A percentile compares a stretch with the other conserved stretches of the same genome.
These are phyloP conservation scores for Acleris emargana DNA, from an alignment of 2,888 invertebrate species.

Conservation along the genomic window DNA sequence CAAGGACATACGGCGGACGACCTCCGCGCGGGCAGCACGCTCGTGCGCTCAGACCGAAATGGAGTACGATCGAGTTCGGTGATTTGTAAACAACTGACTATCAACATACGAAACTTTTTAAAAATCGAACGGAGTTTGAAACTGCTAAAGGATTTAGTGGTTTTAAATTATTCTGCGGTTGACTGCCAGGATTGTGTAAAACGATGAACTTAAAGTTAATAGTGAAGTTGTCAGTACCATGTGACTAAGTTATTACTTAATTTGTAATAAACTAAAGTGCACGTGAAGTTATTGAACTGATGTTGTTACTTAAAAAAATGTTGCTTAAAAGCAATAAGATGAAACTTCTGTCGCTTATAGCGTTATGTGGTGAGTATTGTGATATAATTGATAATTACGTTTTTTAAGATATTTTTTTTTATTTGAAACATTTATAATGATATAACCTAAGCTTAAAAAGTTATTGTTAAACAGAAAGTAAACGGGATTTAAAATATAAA, in stretches of 20 bases:
- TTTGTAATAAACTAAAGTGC: slow-evolving; percentile 40
- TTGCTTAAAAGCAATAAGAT: slow-evolving; percentile 58
- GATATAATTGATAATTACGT: not conserved
- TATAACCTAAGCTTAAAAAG: too few relatives aligned
- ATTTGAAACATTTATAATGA: not conserved
- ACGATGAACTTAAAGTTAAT: not conserved
- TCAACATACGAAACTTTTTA: slow-evolving; percentile 36
- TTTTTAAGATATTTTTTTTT: not conserved
- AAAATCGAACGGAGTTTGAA: slow-evolving; percentile 19
- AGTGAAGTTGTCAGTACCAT: slow-evolving; percentile 18
- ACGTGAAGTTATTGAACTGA: slow-evolving; percentile 39
- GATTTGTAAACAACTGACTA: slow-evolving; percentile 60
- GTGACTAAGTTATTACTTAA: slow-evolving; percentile 30
- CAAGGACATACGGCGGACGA: slow-evolving; percentile 73
- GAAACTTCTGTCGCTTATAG: slow-evolving; percentile 69
- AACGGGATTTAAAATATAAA: too few relatives aligned
- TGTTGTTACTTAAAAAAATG: slow-evolving; percentile 45
- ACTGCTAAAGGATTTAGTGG: not conserved
- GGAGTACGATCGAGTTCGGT: slow-evolving; percentile 64
- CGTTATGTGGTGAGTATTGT: slow-evolving; percentile 70
- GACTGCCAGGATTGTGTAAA: slow-evolving; percentile 17
- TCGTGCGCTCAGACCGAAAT: slow-evolving; percentile 54
- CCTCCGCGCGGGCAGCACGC: slow-evolving; percentile 56
- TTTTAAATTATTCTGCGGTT: not conserved
- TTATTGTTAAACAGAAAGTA: too few relatives aligned